Base-by-base conservation (phyloP, 1,140 invertebrate species). In the Cherax quadricarinatus region DNA sequence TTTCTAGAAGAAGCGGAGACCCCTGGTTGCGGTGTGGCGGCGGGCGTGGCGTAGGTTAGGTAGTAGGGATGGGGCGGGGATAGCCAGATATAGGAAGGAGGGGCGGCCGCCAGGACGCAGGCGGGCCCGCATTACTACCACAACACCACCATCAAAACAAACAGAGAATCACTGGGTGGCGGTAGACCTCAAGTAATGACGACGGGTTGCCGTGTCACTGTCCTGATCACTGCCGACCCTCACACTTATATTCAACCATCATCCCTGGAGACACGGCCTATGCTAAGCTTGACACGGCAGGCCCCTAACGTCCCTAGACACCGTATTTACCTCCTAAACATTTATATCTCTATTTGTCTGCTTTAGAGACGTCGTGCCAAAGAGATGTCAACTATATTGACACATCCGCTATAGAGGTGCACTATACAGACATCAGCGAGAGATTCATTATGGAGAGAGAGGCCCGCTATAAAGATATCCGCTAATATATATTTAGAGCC, bases 131-230 rank as follows among this genome's bases (percentile, higher is more conserved):
- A 80, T 60, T 66, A 62, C 82, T 18, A 57, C 81, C 81, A 30
- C 81, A 24, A 21, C 51, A 66, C 81, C 66, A 73, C 81, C 88
- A 89, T 89, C 88, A 89, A 89, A 89, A 84, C 88, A 89, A 89
- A 89, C 88, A 89, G 18, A 83, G 80, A 80, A 48, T n/a, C 48
- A 78, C 48, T 14, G 88, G 88, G 81, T 70, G 81, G 81, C 80
- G 57, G 88, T 5, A 62, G 62, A 51, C 62, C 30, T 70, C 62
- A 24, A 51, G 48, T 7, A 83, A 83, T 73, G 88, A 82, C 41
- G 66, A 75, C 60, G 12, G 53, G 88, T 6, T n/a, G 60, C n/a
- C 48, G 41, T 62, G 86, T 89, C 79, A 82, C 30, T 6, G 57
- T 53, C 57, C 10, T 51, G 57, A 24, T 84, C 53, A 62, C 53